Percentiles rank a stretch among this genome's conserved stretches.
These are phyloP conservation scores for Chymomyza fuscimana DNA, from an alignment of 2,888 invertebrate genomes.

Conservation along the genomic window DNA sequence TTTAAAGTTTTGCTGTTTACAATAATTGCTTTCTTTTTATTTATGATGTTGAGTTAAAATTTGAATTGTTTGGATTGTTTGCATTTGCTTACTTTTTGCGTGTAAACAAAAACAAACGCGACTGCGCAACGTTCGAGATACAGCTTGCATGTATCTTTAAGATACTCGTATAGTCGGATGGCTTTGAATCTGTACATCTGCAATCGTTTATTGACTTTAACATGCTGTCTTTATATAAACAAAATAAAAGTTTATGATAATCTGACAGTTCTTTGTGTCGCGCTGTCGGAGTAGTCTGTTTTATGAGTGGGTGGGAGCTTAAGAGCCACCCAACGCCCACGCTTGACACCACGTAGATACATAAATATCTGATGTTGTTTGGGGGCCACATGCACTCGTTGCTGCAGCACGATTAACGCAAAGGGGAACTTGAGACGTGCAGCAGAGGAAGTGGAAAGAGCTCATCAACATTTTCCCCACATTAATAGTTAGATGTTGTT, in stretches of 20 bases:
- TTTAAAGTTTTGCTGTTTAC: too few relatives aligned
- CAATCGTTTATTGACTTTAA: not conserved
- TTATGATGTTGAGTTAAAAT: too few relatives aligned
- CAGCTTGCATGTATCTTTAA: not conserved
- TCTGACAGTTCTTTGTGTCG: not conserved
- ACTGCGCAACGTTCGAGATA: not conserved
- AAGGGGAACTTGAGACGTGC: not conserved
- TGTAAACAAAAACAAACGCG: not conserved
- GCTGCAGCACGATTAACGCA: not conserved
- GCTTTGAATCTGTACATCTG: not conserved
- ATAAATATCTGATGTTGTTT: not conserved
- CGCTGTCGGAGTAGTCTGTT: not conserved
- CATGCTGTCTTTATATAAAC: not conserved
- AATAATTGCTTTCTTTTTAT: too few relatives aligned
- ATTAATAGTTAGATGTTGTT: constrained; percentile 53
- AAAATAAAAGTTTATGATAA: not conserved
- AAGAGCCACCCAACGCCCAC: too few relatives aligned
- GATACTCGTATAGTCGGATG: too few relatives aligned
- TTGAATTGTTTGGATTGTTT: not conserved
- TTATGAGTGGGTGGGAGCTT: not conserved
- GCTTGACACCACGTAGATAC: not conserved
- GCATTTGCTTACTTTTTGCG: not conserved
- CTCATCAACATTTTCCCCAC: constrained; percentile 2
- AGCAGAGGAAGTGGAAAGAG: not conserved
- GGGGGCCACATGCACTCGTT: not conserved